Evolutionary conservation across 2,797 vertebrate genomes (phyloP).

Genomic region (Sylvia borin): DNA sequence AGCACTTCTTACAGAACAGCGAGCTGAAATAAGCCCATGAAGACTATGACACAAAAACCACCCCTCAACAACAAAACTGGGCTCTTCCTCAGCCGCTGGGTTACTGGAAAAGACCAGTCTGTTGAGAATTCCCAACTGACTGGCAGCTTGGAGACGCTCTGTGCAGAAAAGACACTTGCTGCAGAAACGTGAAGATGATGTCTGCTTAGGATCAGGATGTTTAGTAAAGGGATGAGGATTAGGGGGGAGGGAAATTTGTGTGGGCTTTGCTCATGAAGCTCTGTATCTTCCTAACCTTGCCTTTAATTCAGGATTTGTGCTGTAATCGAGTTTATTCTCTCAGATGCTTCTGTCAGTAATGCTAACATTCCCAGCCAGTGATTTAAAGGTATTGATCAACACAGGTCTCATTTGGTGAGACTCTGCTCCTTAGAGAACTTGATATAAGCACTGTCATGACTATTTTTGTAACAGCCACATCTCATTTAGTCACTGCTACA

Average conservation of each 20-base stretch:
- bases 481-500: neutral
- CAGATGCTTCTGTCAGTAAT: neutral
- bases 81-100: neutral
- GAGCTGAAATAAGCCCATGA: neutral
- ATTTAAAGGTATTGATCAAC: neutral
- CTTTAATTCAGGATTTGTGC: neutral
- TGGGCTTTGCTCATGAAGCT: neutral
- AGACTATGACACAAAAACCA: neutral
- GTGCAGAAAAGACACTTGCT: neutral
- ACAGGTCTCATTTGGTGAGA: neutral
- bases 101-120: neutral
- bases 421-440: neutral
- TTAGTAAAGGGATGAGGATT: neutral
- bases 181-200: neutral
- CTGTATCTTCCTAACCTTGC: neutral
- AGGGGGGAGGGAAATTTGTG: neutral
- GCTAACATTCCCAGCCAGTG: neutral
- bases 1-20: neutral
- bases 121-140: neutral
- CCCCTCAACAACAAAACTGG: accelerated
- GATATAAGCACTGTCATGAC: neutral
- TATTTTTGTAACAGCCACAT: neutral
- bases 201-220: neutral
- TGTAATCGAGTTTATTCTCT: neutral
- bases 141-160: neutral